A percentile compares a stretch with the other conserved stretches of the same genome.
These are phyloP conservation scores for Dicrostonyx torquatus DNA, from an alignment of 2,797 vertebrate genomes.

Conservation along the genomic window DNA sequence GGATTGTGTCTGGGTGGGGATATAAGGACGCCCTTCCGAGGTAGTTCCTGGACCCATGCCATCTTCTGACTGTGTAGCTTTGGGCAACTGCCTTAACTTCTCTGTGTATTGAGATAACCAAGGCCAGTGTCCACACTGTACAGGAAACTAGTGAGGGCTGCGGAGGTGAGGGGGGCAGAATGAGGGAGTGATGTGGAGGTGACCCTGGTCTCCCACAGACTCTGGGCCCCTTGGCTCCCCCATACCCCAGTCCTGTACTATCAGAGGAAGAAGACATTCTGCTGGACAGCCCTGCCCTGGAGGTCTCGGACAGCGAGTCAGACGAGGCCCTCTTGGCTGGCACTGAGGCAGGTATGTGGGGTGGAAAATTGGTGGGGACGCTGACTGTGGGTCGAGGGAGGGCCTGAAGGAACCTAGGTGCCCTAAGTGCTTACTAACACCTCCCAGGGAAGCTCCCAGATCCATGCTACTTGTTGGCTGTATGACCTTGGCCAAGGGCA, in stretches of 20 bases:
- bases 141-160: not conserved
- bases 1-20: too few species aligned
- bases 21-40: not conserved
- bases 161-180: not conserved
- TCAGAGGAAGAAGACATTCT: constrained; percentile 81
- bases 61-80: constrained; percentile 1
- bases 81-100: not conserved
- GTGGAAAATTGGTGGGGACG: constrained; percentile 60
- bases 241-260: constrained; percentile 75
- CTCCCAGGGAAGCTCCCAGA: not conserved
- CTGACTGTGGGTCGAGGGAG: too few species aligned
- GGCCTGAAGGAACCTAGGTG: not conserved
- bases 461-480: not conserved
- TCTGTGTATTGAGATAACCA: not conserved
- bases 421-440: not conserved
- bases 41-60: not conserved
- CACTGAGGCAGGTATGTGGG: constrained; percentile 79
- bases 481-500: not conserved
- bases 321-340: constrained; percentile 75
- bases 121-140: not conserved
- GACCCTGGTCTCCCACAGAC: constrained; percentile 63
- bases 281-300: constrained; percentile 76
- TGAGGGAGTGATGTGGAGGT: not conserved
- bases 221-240: constrained; percentile 48
- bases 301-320: constrained; percentile 85